These are phyloP conservation scores for Alviniconcha marisindica DNA, from an alignment of 1,140 invertebrate genomes.

Conservation along the genomic window DNA sequence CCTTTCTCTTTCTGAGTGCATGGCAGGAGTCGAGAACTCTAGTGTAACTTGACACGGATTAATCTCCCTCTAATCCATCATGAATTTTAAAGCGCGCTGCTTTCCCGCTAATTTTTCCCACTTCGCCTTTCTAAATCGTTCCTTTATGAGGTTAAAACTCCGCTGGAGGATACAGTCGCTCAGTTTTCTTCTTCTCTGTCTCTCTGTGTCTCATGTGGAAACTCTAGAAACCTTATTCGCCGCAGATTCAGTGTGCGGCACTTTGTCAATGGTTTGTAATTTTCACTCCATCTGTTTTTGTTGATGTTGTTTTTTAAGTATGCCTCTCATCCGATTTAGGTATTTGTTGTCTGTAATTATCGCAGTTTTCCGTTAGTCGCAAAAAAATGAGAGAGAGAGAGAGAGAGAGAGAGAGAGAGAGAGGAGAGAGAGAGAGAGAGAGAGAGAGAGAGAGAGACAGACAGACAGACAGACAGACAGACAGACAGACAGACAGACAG, in stretches of 20 bases:
- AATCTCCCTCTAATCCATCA: neutral
- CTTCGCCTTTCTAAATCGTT: neutral
- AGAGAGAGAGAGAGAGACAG: constrained; percentile 1
- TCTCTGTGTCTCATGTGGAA: no score
- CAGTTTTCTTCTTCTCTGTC: no score
- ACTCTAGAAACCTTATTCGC: no score
- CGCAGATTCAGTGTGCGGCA: neutral
- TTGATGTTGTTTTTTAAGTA: no score
- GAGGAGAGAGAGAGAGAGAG: constrained; percentile 5
- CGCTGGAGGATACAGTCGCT: neutral
- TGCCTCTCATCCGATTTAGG: no score
- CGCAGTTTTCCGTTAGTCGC: neutral
- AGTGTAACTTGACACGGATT: neutral
- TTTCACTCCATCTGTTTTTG: no score
- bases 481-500: constrained; percentile 2
- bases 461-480: neutral
- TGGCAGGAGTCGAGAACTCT: neutral
- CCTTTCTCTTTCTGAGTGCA: neutral
- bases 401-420: neutral
- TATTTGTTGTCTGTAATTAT: no score
- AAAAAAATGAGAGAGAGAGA: constrained; percentile 16
- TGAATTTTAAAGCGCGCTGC: neutral
- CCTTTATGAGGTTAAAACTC: constrained; percentile 9
- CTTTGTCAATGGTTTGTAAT: neutral
- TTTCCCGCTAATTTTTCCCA: neutral